Percentiles rank a stretch among this genome's conserved stretches.
Evolutionary conservation across 1,140 invertebrate species (phyloP).

Genomic region (Pachypeltis micranthus): DNA sequence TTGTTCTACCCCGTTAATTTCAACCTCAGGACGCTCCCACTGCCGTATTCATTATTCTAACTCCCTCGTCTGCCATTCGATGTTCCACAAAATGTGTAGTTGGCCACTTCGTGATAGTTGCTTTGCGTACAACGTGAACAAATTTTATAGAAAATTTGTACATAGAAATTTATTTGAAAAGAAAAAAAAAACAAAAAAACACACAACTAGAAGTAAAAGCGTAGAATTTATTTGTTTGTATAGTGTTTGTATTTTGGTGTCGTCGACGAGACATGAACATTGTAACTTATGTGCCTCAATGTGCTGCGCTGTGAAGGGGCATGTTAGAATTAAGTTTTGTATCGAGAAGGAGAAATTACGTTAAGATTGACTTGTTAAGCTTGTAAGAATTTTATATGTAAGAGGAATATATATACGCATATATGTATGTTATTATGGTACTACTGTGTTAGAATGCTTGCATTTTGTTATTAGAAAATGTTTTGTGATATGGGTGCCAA

Average conservation of each 20-base stretch:
- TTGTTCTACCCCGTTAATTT: neutral
- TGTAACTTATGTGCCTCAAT: neutral
- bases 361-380: neutral
- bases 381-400: constrained; percentile 10
- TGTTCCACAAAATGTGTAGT: neutral
- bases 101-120: neutral
- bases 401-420: neutral
- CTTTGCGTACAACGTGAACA: constrained; percentile 1
- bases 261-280: neutral
- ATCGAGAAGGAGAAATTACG: neutral
- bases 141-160: constrained; percentile 5
- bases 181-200: neutral
- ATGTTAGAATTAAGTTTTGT: neutral
- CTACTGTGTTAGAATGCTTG: neutral
- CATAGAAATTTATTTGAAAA: neutral
- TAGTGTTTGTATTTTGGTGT: neutral
- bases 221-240: neutral
- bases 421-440: neutral
- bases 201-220: neutral
- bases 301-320: neutral
- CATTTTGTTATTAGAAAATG: neutral
- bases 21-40: neutral
- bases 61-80: neutral
- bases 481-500: constrained; percentile 6
- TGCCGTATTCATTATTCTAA: neutral